A percentile compares a stretch with the other conserved stretches of the same genome.
These are phyloP conservation scores for Pelmatolapia mariae DNA, from an alignment of 2,113 vertebrate species.

Conservation along the genomic window DNA sequence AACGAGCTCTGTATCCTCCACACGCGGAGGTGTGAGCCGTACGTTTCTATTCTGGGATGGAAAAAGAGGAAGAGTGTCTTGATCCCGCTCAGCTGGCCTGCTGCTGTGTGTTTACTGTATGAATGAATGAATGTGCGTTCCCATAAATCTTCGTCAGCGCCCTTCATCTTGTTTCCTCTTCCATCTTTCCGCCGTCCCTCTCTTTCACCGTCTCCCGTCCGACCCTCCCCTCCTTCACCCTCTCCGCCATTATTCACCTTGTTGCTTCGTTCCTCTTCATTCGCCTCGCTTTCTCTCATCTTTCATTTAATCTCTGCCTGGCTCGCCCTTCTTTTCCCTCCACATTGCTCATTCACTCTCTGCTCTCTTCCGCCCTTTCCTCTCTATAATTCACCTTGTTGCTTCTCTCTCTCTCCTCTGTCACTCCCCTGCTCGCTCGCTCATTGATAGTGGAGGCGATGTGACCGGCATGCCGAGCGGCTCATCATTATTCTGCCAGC, in stretches of 20 bases:
- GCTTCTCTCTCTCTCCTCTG: neutral
- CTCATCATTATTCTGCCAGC: conserved; percentile 61
- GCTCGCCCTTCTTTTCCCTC: neutral
- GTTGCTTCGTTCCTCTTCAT: neutral
- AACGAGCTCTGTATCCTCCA: neutral
- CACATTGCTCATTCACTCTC: neutral
- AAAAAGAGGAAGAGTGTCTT: neutral
- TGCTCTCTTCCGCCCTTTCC: neutral
- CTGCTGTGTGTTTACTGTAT: neutral
- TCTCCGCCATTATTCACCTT: neutral
- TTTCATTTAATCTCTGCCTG: neutral
- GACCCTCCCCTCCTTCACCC: neutral
- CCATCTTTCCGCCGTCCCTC: neutral
- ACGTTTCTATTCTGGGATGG: neutral
- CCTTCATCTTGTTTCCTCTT: conserved; percentile 3
- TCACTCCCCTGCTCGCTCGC: conserved; percentile 10
- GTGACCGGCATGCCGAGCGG: conserved; percentile 59
- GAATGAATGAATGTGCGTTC: neutral
- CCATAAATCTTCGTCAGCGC: conserved; percentile 38
- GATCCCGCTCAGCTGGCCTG: neutral
- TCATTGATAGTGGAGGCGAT: conserved; percentile 57
- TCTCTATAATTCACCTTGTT: conserved; percentile 21
- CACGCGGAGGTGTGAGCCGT: neutral
- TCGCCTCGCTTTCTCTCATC: neutral
- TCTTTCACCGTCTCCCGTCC: neutral